phyloP scores from a whole-genome alignment of 2,888 invertebrate genomes.

The Diplolepis rosae region DNA sequence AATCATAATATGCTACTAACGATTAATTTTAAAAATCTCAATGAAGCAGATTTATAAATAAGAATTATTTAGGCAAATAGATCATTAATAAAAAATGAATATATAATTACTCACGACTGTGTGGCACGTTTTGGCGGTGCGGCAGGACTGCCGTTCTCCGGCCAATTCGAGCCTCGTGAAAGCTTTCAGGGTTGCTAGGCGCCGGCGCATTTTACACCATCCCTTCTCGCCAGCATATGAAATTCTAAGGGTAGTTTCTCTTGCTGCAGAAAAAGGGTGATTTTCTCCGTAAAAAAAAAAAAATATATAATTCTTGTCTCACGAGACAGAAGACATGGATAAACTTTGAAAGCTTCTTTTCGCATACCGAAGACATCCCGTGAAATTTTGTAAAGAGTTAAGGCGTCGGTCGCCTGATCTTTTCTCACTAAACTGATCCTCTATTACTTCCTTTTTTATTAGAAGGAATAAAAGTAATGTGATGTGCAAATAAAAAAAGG shows the following conservation, averaged over 20 bases:
- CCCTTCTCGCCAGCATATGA: slow-evolving; percentile 37
- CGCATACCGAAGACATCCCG: not conserved
- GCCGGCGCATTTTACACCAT: slow-evolving; percentile 55
- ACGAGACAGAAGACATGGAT: slow-evolving; percentile 38
- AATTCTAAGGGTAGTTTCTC: slow-evolving; percentile 10
- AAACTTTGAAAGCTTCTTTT: slow-evolving; percentile 26
- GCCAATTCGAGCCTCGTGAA: slow-evolving; percentile 63
- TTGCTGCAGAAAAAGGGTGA: slow-evolving; percentile 40
- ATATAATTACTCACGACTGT: slow-evolving; percentile 71
- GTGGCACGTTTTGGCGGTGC: slow-evolving; percentile 71
- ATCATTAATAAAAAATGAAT: slow-evolving; percentile 36
- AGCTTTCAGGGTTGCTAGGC: slow-evolving; percentile 54
- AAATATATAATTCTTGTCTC: slow-evolving; percentile 47
- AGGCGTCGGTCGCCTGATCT: not conserved
- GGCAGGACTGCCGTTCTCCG: slow-evolving; percentile 70
- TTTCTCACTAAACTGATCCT: not conserved
- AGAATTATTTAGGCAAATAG: not conserved
- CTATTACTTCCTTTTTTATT: not conserved
- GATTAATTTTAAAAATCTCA: not conserved
- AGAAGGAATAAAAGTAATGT: not conserved
- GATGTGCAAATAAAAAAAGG: not conserved
- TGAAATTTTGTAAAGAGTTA: not conserved
- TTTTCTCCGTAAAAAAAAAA: slow-evolving; percentile 47
- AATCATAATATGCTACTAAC: not conserved
- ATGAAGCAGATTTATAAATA: not conserved